Percentiles rank a stretch among this genome's conserved stretches.
Evolutionary conservation across 1,140 invertebrate species (phyloP).

Genomic region (Thalassaphorura encarpata): DNA sequence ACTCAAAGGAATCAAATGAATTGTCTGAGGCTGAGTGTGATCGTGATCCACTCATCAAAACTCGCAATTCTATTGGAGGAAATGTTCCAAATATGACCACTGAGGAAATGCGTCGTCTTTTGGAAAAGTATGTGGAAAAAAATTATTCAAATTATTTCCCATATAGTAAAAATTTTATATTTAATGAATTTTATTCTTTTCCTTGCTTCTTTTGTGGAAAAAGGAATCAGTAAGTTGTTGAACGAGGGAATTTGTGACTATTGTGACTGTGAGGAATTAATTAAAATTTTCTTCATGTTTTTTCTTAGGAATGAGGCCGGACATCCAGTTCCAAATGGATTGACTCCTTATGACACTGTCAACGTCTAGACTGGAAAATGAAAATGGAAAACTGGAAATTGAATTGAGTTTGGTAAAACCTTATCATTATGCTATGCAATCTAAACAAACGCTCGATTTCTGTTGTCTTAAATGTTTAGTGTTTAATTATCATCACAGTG

Average conservation of each 20-base stretch:
- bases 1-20: constrained; percentile 84
- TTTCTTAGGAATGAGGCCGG: constrained; percentile 29
- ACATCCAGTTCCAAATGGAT: constrained; percentile 44
- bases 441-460: no score
- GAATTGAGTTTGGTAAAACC: no score
- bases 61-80: constrained; percentile 26
- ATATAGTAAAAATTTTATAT: constrained; percentile 2
- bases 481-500: no score
- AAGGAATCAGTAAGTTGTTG: constrained; percentile 13
- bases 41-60: constrained; percentile 33
- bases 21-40: constrained; percentile 87
- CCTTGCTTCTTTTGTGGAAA: neutral
- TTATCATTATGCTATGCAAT: no score
- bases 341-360: constrained; percentile 95
- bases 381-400: no score
- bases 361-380: constrained; percentile 92
- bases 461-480: no score
- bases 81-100: constrained; percentile 52
- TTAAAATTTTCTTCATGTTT: constrained; percentile 4
- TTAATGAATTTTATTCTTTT: neutral
- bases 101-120: constrained; percentile 89
- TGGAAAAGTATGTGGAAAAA: constrained; percentile 68
- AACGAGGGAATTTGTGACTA: neutral
- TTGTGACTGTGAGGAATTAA: neutral
- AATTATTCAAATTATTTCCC: neutral